These are phyloP conservation scores for Micropoecilia bifurca DNA, from an alignment of 2,797 vertebrate species.

Conservation along the genomic window DNA sequence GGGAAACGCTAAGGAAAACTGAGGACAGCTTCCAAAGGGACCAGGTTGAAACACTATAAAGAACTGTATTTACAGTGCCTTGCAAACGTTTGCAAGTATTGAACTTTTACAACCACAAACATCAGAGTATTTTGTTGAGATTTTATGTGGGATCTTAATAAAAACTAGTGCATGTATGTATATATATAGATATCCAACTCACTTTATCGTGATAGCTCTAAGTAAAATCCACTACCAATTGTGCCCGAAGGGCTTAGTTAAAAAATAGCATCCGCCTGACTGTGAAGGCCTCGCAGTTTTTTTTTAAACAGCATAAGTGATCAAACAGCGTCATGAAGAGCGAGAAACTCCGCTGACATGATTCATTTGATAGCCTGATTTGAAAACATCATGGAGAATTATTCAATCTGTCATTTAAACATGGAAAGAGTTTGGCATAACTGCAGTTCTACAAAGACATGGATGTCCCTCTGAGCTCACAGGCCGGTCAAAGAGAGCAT, in stretches of 20 bases:
- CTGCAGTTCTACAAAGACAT: not conserved
- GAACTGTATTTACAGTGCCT: not conserved
- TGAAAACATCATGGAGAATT: not conserved
- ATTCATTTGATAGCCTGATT: not conserved
- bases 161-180: not conserved
- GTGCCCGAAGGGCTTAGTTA: not conserved
- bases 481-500: not conserved
- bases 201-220: not conserved
- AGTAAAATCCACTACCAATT: not conserved
- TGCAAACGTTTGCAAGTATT: not conserved
- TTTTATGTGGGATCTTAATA: not conserved
- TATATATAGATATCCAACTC: no score
- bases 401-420: not conserved
- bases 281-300: not conserved
- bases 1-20: slow-evolving; percentile 79
- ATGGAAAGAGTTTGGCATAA: not conserved
- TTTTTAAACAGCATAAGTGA: not conserved
- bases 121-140: not conserved
- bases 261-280: not conserved
- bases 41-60: slow-evolving; percentile 78
- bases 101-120: not conserved
- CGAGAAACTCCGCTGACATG: not conserved
- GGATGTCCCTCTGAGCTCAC: not conserved
- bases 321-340: not conserved
- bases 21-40: slow-evolving; percentile 86